These are phyloP conservation scores for Aphelocoma coerulescens DNA, from an alignment of 2,113 vertebrate species.

Conservation along the genomic window DNA sequence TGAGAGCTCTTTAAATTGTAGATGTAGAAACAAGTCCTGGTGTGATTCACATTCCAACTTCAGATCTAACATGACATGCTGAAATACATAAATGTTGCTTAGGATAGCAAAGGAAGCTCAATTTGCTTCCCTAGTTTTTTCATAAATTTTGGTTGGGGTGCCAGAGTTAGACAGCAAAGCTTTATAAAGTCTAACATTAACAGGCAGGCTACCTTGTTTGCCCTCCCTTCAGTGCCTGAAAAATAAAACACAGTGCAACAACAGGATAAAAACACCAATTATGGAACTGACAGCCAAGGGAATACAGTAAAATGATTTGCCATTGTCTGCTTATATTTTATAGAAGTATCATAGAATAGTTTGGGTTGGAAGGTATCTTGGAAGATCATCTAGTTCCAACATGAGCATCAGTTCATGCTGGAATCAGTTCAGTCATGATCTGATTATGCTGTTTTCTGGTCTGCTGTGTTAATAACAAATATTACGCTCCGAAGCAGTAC, in stretches of 20 bases:
- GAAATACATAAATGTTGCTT: neutral
- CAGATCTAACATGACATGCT: neutral
- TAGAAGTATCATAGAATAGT: neutral
- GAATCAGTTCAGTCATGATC: neutral
- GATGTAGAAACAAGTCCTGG: neutral
- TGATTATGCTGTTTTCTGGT: neutral
- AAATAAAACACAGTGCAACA: neutral
- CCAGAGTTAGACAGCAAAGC: neutral
- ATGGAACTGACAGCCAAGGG: neutral
- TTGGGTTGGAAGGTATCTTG: neutral
- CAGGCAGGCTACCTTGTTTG: neutral
- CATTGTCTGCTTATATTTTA: neutral
- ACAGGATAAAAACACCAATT: neutral
- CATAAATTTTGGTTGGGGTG: neutral
- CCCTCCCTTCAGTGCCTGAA: neutral
- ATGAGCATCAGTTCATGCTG: neutral
- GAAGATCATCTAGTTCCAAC: neutral
- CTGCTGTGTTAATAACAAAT: neutral
- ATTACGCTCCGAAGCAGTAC: neutral
- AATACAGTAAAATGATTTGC: neutral
- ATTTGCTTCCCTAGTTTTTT: neutral
- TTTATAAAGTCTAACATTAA: neutral
- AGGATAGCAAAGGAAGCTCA: neutral
- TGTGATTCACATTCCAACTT: slow-evolving; percentile 11
- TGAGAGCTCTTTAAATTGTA: neutral